These are phyloP conservation scores for Hemicentrotus pulcherrimus DNA, from an alignment of 35 echinoderm and acorn worm genomes.

Conservation along the genomic window DNA sequence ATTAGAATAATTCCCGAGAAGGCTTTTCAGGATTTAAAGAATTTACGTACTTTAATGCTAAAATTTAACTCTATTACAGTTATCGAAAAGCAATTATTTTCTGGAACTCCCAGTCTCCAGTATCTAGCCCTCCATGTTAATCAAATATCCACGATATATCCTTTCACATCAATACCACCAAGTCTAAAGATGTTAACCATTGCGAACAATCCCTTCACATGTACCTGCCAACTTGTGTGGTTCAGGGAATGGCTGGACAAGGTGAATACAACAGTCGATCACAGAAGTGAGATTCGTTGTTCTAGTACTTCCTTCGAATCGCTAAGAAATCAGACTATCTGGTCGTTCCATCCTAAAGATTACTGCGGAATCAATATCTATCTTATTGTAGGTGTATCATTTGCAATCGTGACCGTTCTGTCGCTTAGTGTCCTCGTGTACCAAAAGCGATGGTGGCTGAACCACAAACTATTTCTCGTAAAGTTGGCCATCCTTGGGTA, in stretches of 20 bases:
- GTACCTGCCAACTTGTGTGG: constrained; percentile 3
- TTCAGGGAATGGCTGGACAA: not conserved
- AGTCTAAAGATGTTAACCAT: not conserved
- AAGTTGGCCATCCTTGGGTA: not conserved
- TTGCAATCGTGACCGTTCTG: not conserved
- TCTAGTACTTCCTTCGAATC: not conserved
- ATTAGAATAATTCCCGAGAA: not conserved
- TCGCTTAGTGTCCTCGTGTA: not conserved
- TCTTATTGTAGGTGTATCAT: not conserved
- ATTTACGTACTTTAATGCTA: not conserved
- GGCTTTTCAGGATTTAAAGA: not conserved
- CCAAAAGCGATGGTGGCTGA: constrained; percentile 28
- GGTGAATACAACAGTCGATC: not conserved
- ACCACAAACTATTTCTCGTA: not conserved
- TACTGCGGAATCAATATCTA: not conserved
- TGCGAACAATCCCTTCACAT: not conserved
- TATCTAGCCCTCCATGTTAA: not conserved
- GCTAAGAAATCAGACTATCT: not conserved
- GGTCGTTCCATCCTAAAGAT: not conserved
- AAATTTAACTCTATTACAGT: not conserved
- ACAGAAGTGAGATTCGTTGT: not conserved
- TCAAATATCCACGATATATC: not conserved
- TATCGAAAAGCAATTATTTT: not conserved
- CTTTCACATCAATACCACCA: not conserved
- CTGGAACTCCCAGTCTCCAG: not conserved